Evolutionary conservation across 2,888 invertebrate genomes (phyloP), one percentile per base, ranked within the genome.

Genomic region (Eupsilia transversa): DNA sequence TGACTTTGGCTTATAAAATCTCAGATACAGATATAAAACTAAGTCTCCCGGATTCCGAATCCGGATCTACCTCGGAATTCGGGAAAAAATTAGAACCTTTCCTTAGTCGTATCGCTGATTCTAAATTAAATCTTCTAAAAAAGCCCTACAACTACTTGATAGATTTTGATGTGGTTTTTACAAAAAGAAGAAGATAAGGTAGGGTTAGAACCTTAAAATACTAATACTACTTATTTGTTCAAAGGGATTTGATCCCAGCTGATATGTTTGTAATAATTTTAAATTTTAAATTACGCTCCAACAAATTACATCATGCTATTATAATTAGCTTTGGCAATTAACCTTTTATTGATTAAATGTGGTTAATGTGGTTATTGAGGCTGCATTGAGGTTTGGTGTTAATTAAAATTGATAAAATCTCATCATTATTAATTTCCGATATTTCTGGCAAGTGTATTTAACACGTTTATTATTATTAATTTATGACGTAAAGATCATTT

Each of bases 321-420:
- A n/a, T 49, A 71, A 63, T 70, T 43, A 71, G 7, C n/a, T 35
- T 30, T 20, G 57, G 10, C 30, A 2, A 49, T 46, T 20, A 17
- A 23, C 33, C 17, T 49, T 63, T 41, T 52, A 57, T 77, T 57
- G 52, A 73, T 41, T 33, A 54, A 77, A 73, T 41, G 17, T 52
- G 63, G 49, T 20, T 57, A 54, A 46, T 46, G 38, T 41, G 61
- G 76, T 61, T 3, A 38, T 5, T 23, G 12, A 23, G 2, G 5
- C n/a, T 23, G 23, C 20, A 64, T 20, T 59, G 57, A 65, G 65
- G 60, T 61, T 61, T n/a, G 38, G 12, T 41, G 33, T 61, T 80
- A 20, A 77, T 77, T 66, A 81, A 74, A 65, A 46, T 65, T 20
- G 38, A 64, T 57, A 20, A 35, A 43, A 52, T 35, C 14, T 43